Conservation (phyloP, 2,797 vertebrate species). For the Enteromius paludinosus region DNA sequence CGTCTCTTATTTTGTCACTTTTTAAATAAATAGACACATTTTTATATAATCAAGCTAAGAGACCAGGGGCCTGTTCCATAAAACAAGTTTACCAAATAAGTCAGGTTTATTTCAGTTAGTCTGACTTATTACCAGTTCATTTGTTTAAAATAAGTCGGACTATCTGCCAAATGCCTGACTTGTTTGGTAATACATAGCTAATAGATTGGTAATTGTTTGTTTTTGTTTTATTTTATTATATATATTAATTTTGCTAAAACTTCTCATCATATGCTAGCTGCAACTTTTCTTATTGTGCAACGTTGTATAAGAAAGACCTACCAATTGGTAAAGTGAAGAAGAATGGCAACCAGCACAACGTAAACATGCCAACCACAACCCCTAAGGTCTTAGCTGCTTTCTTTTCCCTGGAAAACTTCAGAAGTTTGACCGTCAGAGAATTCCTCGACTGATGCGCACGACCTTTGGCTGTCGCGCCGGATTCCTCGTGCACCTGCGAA, state of each 20-base stretch:
- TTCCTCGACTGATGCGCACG: constrained; percentile 41
- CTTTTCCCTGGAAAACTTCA: constrained; percentile 58
- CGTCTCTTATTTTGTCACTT: no score
- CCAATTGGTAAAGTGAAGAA: constrained; percentile 61
- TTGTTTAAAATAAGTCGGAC: no score
- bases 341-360: constrained; percentile 62
- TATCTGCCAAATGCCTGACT: no score
- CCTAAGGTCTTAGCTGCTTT: constrained; percentile 62
- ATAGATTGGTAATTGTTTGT: neutral
- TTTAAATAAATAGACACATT: no score
- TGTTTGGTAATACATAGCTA: no score
- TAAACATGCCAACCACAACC: constrained; percentile 60
- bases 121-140: no score
- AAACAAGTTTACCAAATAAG: no score
- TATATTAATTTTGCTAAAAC: neutral
- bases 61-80: no score
- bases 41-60: neutral
- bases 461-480: constrained; percentile 14
- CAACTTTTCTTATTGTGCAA: neutral
- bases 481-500: constrained; percentile 46
- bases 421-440: constrained; percentile 43
- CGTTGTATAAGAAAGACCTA: constrained; percentile 31
- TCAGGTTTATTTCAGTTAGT: no score
- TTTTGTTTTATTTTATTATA: neutral
- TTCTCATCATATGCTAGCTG: neutral